phyloP scores from a whole-genome alignment of 2,113 vertebrate species.

The Cepphus grylle region DNA sequence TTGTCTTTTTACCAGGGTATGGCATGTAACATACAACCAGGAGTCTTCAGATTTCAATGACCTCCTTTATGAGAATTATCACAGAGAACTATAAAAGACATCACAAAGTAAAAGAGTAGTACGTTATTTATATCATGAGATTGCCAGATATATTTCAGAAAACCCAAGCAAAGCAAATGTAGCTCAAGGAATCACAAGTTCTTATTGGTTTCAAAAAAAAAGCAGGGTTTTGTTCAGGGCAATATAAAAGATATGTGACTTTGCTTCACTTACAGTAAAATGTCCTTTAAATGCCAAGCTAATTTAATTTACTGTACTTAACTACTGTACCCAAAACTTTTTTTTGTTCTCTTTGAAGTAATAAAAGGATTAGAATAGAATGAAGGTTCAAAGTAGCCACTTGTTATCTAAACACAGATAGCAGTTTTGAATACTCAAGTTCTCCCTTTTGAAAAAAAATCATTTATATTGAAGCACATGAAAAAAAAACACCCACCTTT shows the following conservation, averaged over 20 bases:
- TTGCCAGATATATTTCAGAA: neutral
- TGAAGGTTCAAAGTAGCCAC: neutral
- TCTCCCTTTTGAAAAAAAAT: neutral
- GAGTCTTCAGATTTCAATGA: neutral
- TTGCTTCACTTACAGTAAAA: neutral
- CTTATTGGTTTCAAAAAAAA: neutral
- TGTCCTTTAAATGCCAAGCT: neutral
- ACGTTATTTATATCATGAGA: neutral
- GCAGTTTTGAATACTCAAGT: neutral
- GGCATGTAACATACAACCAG: neutral
- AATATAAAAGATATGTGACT: neutral
- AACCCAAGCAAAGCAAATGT: neutral
- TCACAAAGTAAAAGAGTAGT: neutral
- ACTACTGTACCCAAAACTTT: neutral
- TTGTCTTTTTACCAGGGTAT: neutral
- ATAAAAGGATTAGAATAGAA: neutral
- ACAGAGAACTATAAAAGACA: neutral
- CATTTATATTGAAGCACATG: neutral
- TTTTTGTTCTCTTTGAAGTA: neutral
- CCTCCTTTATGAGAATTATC: neutral
- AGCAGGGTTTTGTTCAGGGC: neutral
- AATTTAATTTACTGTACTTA: conserved; percentile 5
- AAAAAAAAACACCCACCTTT: neutral
- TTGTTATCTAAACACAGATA: neutral
- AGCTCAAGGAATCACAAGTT: neutral